These are phyloP conservation scores for Myodes glareolus DNA, from an alignment of 2,113 vertebrate genomes.

Conservation along the genomic window DNA sequence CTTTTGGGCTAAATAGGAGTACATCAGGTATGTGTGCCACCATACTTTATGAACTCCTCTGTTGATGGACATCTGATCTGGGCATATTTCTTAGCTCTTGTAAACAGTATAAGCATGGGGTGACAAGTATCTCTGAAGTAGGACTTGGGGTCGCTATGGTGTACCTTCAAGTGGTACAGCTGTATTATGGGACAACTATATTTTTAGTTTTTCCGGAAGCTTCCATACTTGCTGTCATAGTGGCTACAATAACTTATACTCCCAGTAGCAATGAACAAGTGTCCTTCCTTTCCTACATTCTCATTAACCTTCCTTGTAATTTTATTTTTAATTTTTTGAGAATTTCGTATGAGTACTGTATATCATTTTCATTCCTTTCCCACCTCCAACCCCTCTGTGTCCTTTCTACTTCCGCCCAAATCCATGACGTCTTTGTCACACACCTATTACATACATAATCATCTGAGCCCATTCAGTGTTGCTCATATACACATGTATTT, in stretches of 20 bases:
- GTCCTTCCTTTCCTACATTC: background rate
- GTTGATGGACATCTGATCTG: background rate
- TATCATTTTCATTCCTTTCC: background rate
- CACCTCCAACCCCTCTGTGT: background rate
- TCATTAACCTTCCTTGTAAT: background rate
- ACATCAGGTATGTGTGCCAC: background rate
- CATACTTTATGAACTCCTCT: background rate
- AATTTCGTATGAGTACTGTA: background rate
- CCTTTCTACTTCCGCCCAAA: background rate
- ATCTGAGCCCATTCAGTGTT: background rate
- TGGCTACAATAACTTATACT: background rate
- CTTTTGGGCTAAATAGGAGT: background rate
- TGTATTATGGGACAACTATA: background rate
- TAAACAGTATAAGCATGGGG: background rate
- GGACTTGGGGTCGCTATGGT: background rate
- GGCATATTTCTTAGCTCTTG: background rate
- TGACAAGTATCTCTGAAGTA: background rate
- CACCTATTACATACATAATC: background rate
- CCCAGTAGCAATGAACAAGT: background rate
- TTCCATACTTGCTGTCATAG: background rate
- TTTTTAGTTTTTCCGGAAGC: background rate
- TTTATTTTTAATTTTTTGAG: background rate
- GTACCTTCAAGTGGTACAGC: background rate
- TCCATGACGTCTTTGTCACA: background rate
- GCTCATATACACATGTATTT: background rate